Evolutionary conservation across 2,797 vertebrate species (phyloP), one percentile per base, ranked within the genome.

Genomic region (Thripadectes ignobilis): DNA sequence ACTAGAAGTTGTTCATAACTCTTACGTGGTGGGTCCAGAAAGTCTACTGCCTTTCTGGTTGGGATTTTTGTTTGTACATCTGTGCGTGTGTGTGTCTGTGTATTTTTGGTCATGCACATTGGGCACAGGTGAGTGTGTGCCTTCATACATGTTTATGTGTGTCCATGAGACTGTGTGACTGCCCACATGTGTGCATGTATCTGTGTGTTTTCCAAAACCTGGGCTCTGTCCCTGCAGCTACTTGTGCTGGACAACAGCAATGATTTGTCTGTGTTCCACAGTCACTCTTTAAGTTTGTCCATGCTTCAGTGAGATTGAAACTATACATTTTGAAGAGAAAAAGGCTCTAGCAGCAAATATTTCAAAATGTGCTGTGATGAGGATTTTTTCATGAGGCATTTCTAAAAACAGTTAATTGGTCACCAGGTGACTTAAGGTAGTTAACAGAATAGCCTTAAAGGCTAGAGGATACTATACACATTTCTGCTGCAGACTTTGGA

Each of bases 81-180:
- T 6, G 19, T 58, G 7, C 4, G 1, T 0, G 0, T 29, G n/a
- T 59, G 17, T 34, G 6, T 51, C 16, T 16, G 7, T 32, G 16
- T 17, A 8, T 27, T 79, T 84, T 69, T 45, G 14, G 12, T 66
- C 19, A 11, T 24, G 14, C 19, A 38, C 1, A 0, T 12, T 26
- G 16, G 15, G 29, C 26, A 29, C 3, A 1, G 4, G 3, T 7
- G 10, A 5, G 21, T 22, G 20, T 43, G 13, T 48, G 10, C 8
- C 39, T 52, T 20, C 38, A 12, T 16, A 6, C 7, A 6, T 36
- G 10, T n/a, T 21, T 69, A 5, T 48, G 19, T 67, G 19, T 34
- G 27, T 46, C 26, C n/a, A 2, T 32, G 32, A 16, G 36, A 68
- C 3, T 23, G 4, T 58, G 49, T 27, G 18, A 38, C 72, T 75